A percentile compares a stretch with the other conserved stretches of the same genome.
Conservation (phyloP, 1,140 invertebrate species). For the Thaumatotibia leucotreta region DNA sequence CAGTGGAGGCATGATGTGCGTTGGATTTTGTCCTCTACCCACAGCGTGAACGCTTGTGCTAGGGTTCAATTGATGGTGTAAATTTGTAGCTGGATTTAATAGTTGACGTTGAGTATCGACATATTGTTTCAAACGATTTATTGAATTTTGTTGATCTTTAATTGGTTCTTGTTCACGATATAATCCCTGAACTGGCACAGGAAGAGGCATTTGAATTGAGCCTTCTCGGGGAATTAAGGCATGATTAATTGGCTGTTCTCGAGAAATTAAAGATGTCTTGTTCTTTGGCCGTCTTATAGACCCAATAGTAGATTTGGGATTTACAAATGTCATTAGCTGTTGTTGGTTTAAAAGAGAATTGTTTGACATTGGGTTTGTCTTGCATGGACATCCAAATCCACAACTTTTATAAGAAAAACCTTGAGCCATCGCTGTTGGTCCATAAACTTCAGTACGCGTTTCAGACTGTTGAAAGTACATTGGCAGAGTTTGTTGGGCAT, state of each 20-base stretch:
- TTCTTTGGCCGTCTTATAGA: no score
- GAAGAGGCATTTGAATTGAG: no score
- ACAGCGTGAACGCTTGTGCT: no score
- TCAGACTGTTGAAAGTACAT: not conserved
- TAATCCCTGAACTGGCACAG: no score
- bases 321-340: no score
- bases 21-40: no score
- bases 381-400: not conserved
- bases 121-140: not conserved
- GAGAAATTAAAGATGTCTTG: no score
- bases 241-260: no score
- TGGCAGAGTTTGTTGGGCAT: not conserved
- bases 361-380: not conserved
- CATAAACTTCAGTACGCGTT: not conserved
- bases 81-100: not conserved
- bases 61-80: not conserved
- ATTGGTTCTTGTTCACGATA: no score
- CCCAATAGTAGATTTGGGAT: no score
- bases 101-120: not conserved
- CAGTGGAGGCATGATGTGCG: no score
- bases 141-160: not conserved
- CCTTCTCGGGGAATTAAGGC: no score
- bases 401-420: not conserved
- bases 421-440: not conserved
- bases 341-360: not conserved